Percentiles rank a stretch among this genome's conserved stretches.
Conservation (phyloP, 2,888 invertebrate species). For the Rotaria socialis region DNA sequence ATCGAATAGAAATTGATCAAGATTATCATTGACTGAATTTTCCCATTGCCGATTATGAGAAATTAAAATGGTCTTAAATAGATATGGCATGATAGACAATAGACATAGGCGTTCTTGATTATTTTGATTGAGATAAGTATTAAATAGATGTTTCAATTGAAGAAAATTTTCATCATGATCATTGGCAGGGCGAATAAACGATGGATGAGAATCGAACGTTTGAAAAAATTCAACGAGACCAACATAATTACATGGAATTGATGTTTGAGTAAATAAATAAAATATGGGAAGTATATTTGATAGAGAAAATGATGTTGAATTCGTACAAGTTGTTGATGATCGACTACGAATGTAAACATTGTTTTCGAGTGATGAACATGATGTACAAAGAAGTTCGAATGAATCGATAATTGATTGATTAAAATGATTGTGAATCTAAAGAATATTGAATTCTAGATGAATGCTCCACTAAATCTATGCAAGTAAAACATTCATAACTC, state of each 20-base stretch:
- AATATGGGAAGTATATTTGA: background rate
- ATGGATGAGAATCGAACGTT: background rate
- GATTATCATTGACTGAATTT: background rate
- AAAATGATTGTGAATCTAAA: background rate
- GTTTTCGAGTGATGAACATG: background rate
- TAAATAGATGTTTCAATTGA: background rate
- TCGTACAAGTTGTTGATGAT: background rate
- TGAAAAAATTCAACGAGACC: background rate
- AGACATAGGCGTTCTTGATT: background rate
- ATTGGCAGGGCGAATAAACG: background rate
- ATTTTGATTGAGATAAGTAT: background rate
- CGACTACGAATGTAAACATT: background rate
- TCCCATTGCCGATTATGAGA: background rate
- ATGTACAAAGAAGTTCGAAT: background rate
- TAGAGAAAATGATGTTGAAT: background rate
- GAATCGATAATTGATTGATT: background rate
- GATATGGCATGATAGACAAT: background rate
- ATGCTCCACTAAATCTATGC: too few species aligned
- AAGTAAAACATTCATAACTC: too few species aligned
- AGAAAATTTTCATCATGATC: background rate
- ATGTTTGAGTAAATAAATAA: background rate
- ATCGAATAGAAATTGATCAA: slow-evolving; percentile 21
- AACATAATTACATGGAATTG: background rate
- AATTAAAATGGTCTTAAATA: background rate
- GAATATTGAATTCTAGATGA: background rate